Conservation (phyloP, 2,888 invertebrate genomes). For the Selenia dentaria region DNA sequence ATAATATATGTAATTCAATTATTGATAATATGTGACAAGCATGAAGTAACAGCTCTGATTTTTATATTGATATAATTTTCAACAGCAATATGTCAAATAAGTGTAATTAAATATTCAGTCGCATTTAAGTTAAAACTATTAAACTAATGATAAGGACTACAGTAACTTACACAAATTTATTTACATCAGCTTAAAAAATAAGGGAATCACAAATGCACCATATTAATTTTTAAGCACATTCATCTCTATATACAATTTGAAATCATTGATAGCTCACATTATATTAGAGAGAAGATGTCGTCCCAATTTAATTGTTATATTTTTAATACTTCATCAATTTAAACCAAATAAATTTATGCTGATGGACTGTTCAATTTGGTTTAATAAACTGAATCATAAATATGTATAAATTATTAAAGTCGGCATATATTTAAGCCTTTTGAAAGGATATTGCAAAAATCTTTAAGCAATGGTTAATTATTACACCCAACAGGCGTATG, state of each 20-base stretch:
- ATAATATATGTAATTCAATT: not conserved
- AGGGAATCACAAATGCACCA: slow-evolving; percentile 69
- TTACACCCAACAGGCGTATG: no score
- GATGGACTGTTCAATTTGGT: no score
- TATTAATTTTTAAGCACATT: slow-evolving; percentile 63
- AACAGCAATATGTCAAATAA: slow-evolving; percentile 25
- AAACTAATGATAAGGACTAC: slow-evolving; percentile 64
- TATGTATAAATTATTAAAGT: no score
- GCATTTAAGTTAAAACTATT: slow-evolving; percentile 59
- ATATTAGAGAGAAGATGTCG: not conserved
- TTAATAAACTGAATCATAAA: no score
- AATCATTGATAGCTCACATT: slow-evolving; percentile 49
- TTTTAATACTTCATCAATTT: no score
- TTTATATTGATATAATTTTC: slow-evolving; percentile 13
- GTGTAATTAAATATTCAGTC: slow-evolving; percentile 59
- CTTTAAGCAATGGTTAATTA: no score
- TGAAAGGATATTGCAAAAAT: no score
- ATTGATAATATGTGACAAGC: not conserved
- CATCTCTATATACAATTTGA: slow-evolving; percentile 65
- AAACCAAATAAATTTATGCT: no score
- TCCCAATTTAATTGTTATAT: not conserved
- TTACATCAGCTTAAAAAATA: slow-evolving; percentile 70
- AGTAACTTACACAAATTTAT: slow-evolving; percentile 75
- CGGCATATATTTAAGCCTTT: no score
- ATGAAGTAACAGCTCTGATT: slow-evolving; percentile 11